phyloP scores from a whole-genome alignment of 2,888 invertebrate genomes.

The Diadegma fenestrale region DNA sequence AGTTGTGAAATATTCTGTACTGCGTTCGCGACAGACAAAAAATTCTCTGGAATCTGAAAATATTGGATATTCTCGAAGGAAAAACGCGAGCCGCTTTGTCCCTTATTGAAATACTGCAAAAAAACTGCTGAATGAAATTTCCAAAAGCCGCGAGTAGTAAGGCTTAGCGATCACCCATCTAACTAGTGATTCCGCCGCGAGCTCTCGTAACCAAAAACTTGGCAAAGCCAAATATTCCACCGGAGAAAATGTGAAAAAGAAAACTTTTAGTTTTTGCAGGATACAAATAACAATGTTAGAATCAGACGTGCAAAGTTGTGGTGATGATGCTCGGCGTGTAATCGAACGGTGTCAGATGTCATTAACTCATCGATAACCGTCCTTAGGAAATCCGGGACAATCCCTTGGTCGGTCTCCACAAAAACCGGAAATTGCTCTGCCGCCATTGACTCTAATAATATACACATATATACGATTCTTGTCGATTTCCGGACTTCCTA shows the following conservation, averaged over 20 bases:
- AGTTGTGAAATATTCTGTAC: neutral
- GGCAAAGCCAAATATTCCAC: no score
- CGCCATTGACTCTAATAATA: neutral
- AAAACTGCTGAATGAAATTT: no score
- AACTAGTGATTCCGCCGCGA: no score
- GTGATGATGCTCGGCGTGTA: conserved; percentile 13
- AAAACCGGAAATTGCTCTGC: conserved; percentile 20
- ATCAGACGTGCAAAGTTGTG: neutral
- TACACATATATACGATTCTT: neutral
- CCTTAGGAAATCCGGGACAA: conserved; percentile 6
- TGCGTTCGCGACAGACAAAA: neutral
- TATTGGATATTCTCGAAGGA: no score
- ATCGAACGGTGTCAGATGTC: conserved; percentile 16
- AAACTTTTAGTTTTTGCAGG: neutral
- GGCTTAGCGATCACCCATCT: no score
- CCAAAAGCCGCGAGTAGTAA: no score
- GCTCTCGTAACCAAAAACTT: no score
- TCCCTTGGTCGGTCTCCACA: conserved; percentile 7
- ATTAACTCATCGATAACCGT: conserved; percentile 34
- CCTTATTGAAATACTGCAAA: no score
- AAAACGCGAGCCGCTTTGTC: no score
- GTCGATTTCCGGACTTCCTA: conserved; percentile 28
- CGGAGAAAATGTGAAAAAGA: no score
- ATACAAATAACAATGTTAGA: neutral
- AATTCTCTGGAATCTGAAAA: no score